Percentiles rank a stretch among this genome's conserved stretches.
These are phyloP conservation scores for Drosophila prosaltans DNA, from an alignment of 1,140 invertebrate species.

Conservation along the genomic window DNA sequence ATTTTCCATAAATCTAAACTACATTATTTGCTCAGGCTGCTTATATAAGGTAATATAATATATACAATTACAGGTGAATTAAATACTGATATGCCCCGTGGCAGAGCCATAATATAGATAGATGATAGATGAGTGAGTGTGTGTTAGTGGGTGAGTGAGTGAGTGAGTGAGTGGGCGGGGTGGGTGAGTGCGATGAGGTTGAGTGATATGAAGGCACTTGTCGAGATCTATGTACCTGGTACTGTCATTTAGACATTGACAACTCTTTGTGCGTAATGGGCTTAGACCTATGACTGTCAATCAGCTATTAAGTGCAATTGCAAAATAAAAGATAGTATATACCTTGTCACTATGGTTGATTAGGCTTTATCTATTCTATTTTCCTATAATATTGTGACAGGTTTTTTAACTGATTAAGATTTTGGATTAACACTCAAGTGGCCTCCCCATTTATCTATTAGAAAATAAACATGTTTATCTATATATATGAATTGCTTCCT, in stretches of 20 bases:
- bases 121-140: constrained; percentile 16
- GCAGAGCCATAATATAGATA: constrained; percentile 10
- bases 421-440: constrained; percentile 45
- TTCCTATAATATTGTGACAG: constrained; percentile 40
- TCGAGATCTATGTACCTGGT: background rate
- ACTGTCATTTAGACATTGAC: constrained; percentile 16
- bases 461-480: background rate
- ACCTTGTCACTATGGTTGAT: constrained; percentile 36
- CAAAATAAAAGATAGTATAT: constrained; percentile 24
- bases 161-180: constrained; percentile 11
- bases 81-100: constrained; percentile 1
- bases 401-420: constrained; percentile 35
- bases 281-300: background rate
- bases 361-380: constrained; percentile 49
- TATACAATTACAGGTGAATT: constrained; percentile 33
- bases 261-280: constrained; percentile 20
- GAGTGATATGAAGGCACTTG: constrained; percentile 22
- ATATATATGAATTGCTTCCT: constrained; percentile 10
- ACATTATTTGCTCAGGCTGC: constrained; percentile 62
- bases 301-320: constrained; percentile 28
- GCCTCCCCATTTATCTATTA: too few species aligned
- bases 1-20: constrained; percentile 24
- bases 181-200: constrained; percentile 17
- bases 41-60: constrained; percentile 40
- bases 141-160: constrained; percentile 6